Evolutionary conservation across 2,888 invertebrate genomes (phyloP).

Genomic region (Petrolisthes manimaculis): DNA sequence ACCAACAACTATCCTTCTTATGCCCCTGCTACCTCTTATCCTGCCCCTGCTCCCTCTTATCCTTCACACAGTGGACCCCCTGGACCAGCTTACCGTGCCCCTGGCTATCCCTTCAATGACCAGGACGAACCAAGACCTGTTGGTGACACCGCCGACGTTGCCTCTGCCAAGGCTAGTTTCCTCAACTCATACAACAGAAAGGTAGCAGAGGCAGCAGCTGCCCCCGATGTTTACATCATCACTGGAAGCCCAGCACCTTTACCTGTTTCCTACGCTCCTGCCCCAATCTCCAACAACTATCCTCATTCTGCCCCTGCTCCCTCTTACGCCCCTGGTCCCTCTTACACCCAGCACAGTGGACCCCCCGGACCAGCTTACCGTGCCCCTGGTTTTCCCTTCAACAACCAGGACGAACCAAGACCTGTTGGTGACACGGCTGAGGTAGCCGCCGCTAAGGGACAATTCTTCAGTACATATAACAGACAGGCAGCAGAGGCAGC

Average conservation of each 20-base stretch:
- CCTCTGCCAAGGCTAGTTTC: constrained; percentile 44
- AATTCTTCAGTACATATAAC: background rate
- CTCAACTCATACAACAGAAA: constrained; percentile 39
- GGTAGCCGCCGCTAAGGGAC: background rate
- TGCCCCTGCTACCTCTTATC: background rate
- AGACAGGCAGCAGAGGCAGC: background rate
- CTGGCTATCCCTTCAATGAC: background rate
- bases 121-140: constrained; percentile 6
- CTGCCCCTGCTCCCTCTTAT: background rate
- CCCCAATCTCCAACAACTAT: background rate
- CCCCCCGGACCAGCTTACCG: background rate
- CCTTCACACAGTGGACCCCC: background rate
- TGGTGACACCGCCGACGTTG: constrained; percentile 49
- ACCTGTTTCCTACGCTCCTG: background rate
- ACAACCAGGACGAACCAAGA: background rate
- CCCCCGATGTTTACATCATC: constrained; percentile 35
- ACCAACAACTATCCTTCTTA: background rate
- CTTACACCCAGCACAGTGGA: background rate
- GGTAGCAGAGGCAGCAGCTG: constrained; percentile 46
- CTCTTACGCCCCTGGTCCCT: background rate
- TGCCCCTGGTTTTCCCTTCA: background rate
- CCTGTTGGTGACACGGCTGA: background rate
- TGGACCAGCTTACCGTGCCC: background rate
- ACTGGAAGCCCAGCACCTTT: too few species aligned
- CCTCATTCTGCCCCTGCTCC: background rate